A percentile compares a stretch with the other conserved stretches of the same genome.
These are phyloP conservation scores for Anadara kagoshimensis DNA, from an alignment of 1,140 invertebrate genomes.

Conservation along the genomic window DNA sequence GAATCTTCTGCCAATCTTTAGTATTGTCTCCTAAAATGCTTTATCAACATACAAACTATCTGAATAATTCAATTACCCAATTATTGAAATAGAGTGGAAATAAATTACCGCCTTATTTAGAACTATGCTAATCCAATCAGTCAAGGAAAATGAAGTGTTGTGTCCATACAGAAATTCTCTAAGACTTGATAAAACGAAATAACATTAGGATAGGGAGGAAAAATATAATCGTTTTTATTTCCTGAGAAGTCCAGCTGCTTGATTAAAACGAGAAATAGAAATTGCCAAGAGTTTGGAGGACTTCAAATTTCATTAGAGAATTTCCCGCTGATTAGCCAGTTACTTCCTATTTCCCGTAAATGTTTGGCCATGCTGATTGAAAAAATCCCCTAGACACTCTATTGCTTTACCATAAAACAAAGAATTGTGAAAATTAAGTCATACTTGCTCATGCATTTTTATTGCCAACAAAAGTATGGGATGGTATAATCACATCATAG, in stretches of 20 bases:
- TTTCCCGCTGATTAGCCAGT: slow-evolving; percentile 37
- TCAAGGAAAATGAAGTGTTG: slow-evolving; percentile 34
- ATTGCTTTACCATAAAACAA: too few relatives aligned
- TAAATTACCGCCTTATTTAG: slow-evolving; percentile 61
- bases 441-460: too few relatives aligned
- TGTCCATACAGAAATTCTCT: slow-evolving; percentile 40
- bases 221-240: slow-evolving; percentile 49
- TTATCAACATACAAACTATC: slow-evolving; percentile 64
- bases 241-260: slow-evolving; percentile 20
- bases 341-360: slow-evolving; percentile 33
- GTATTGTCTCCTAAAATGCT: slow-evolving; percentile 58
- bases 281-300: slow-evolving; percentile 32
- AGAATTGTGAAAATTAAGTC: too few relatives aligned
- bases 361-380: slow-evolving; percentile 30
- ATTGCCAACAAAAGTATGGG: too few relatives aligned
- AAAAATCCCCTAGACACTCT: slow-evolving; percentile 34
- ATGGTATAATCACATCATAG: too few relatives aligned
- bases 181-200: slow-evolving; percentile 35
- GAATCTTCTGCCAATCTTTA: slow-evolving; percentile 47
- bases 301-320: slow-evolving; percentile 42
- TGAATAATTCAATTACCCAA: slow-evolving; percentile 60
- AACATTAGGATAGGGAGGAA: slow-evolving; percentile 42
- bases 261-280: slow-evolving; percentile 41
- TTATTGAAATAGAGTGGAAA: slow-evolving; percentile 64
- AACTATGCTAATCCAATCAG: slow-evolving; percentile 59